Evolutionary conservation across 2,888 invertebrate genomes (phyloP).

Genomic region (Harpagoxenus sublaevis): DNA sequence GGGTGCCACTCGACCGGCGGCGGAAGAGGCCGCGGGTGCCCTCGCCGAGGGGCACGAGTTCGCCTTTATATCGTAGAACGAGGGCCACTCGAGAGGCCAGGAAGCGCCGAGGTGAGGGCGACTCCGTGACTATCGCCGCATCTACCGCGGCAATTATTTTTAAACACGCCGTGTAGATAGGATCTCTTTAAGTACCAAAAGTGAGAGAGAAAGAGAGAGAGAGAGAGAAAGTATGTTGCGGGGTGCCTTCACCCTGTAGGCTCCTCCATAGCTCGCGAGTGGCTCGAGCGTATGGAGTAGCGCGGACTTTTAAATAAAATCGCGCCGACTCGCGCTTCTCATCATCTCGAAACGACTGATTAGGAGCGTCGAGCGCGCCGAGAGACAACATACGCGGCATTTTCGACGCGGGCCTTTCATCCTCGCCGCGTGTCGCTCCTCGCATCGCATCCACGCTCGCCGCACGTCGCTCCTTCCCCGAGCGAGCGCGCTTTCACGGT

Average conservation of each 20-base stretch:
- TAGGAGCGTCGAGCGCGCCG: not conserved
- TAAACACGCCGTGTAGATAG: slow-evolving; percentile 86
- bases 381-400: slow-evolving; percentile 12
- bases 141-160: slow-evolving; percentile 86
- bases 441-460: not conserved
- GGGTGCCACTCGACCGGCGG: slow-evolving; percentile 81
- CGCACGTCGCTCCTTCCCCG: slow-evolving; percentile 34
- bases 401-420: slow-evolving; percentile 22
- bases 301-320: slow-evolving; percentile 15
- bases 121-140: slow-evolving; percentile 86
- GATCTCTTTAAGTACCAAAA: slow-evolving; percentile 75
- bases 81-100: slow-evolving; percentile 79
- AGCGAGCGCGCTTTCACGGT: slow-evolving; percentile 77
- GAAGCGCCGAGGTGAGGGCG: slow-evolving; percentile 77
- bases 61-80: slow-evolving; percentile 80
- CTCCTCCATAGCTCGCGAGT: slow-evolving; percentile 64
- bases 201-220: not conserved
- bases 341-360: not conserved
- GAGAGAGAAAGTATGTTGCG: slow-evolving; percentile 53
- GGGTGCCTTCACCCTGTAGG: slow-evolving; percentile 26
- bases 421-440: slow-evolving; percentile 60
- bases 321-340: not conserved
- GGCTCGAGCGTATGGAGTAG: slow-evolving; percentile 82
- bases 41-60: slow-evolving; percentile 68
- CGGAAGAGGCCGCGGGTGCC: slow-evolving; percentile 69